Evolutionary conservation across 2,888 invertebrate genomes (phyloP).

Genomic region (Drosophila barbarae): DNA sequence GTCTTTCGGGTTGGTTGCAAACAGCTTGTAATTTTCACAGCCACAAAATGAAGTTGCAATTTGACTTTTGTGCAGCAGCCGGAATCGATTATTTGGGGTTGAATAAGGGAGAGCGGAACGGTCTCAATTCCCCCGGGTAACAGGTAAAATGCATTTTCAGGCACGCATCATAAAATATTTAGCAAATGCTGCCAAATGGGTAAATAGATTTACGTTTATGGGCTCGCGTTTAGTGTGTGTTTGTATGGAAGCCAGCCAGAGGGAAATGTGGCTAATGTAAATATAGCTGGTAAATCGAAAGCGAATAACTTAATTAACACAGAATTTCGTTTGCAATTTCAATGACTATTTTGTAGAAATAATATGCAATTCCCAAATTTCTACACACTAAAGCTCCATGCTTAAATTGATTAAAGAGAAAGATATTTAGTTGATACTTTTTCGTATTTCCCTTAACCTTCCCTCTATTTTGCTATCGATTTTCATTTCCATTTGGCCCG

Average conservation of each 20-base stretch:
- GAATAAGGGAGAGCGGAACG: not conserved
- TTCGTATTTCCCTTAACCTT: not conserved
- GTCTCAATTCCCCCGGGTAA: slow-evolving; percentile 16
- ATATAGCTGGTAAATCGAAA: slow-evolving; percentile 5
- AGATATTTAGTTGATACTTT: not conserved
- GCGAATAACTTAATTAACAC: slow-evolving; percentile 26
- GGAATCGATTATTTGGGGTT: slow-evolving; percentile 1
- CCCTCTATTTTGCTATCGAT: slow-evolving; percentile 50
- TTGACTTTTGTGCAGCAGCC: slow-evolving; percentile 49
- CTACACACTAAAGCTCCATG: no score
- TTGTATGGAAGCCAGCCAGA: slow-evolving; percentile 16
- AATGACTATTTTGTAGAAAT: not conserved
- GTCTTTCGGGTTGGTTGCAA: slow-evolving; percentile 41
- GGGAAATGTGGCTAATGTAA: slow-evolving; percentile 6
- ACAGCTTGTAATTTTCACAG: slow-evolving; percentile 56
- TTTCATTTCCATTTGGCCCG: slow-evolving; percentile 47
- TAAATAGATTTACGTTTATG: slow-evolving; percentile 55
- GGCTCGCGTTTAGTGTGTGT: slow-evolving; percentile 33
- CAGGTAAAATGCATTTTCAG: slow-evolving; percentile 36
- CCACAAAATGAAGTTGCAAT: slow-evolving; percentile 62
- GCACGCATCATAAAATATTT: slow-evolving; percentile 63
- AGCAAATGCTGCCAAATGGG: slow-evolving; percentile 47
- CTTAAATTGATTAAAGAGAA: slow-evolving; percentile 9
- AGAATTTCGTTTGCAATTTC: not conserved
- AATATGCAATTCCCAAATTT: not conserved